Base-by-base conservation (phyloP, 2,113 vertebrate species). In the Caranx melampygus region DNA sequence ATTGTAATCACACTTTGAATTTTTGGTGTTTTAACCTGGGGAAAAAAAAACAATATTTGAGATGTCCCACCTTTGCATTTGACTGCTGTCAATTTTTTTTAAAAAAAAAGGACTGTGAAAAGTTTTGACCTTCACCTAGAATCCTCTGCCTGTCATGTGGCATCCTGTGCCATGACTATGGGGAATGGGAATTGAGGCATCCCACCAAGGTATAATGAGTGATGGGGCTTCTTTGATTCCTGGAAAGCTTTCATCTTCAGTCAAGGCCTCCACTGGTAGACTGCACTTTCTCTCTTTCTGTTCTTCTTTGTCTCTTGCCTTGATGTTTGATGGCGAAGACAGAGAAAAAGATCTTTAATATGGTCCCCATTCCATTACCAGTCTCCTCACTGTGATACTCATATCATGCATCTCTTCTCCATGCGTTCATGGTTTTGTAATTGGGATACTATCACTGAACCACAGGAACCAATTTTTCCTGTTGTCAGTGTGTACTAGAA, bases 221-320 rank as follows among this genome's bases (percentile, higher is more conserved):
- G 89, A 91, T 51, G 81, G 88, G 72, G 70, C 47, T 88, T 84
- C 92, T 93, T 94, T 92, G 90, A 94, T 92, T 93, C 81, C 79
- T 80, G 1, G 47, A 82, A 88, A 79, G 88, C 93, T 93, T 94
- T 94, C 88, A 94, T 93, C 90, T 92, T 93, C 93, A 89, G 88
- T 90, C 92, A 62, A 88, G 83, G 79, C 86, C 89, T 91, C 82
- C 34, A 66, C 84, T 88, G 84, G 75, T 91, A 85, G 91, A 82
- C 81, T 76, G 79, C 83, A 83, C 84, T 90, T 80, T 88, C 82
- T 87, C 83, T 86, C 81, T 79, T 77, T 83, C 84, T 72, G 75
- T 79, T 87, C 86, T 71, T 78, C 86, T 91, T 93, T 93, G 90
- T 93, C 88, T 92, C 63, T 63, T 59, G 78, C 87, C 88, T 92